A percentile compares a stretch with the other conserved stretches of the same genome.
phyloP scores from a whole-genome alignment of 2,888 invertebrate genomes.

The Carterocephalus palaemon region DNA sequence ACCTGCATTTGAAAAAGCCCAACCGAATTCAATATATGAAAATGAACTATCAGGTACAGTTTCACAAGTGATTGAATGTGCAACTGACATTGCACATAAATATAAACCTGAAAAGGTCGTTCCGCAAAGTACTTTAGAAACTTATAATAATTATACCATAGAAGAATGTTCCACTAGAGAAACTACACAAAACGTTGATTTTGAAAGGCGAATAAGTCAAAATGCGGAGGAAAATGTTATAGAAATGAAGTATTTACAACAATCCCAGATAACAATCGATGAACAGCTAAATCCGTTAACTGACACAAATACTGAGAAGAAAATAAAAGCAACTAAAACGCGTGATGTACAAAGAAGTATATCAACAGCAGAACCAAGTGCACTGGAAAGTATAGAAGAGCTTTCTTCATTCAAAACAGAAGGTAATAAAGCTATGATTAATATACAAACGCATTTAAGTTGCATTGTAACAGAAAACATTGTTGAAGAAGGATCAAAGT shows the following conservation, averaged over 20 bases:
- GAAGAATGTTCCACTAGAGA: conserved; percentile 48
- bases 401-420: conserved; percentile 38
- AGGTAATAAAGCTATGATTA: conserved; percentile 41
- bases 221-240: conserved; percentile 42
- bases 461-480: conserved; percentile 50
- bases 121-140: conserved; percentile 42
- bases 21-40: conserved; percentile 36
- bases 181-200: conserved; percentile 35
- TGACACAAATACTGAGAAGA: conserved; percentile 10
- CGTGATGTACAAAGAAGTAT: conserved; percentile 48
- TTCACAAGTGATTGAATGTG: conserved; percentile 49
- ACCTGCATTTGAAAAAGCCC: conserved; percentile 47
- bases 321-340: conserved; percentile 40
- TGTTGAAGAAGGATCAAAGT: conserved; percentile 63
- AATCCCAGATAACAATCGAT: conserved; percentile 42
- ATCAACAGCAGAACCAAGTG: conserved; percentile 40
- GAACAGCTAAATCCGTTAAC: conserved; percentile 39
- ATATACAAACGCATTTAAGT: conserved; percentile 50
- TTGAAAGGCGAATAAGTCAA: conserved; percentile 33
- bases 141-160: conserved; percentile 51
- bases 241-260: conserved; percentile 50
- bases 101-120: conserved; percentile 38
- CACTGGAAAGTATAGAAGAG: conserved; percentile 45
- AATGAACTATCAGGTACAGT: conserved; percentile 47
- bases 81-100: conserved; percentile 34